Conservation (phyloP, 2,797 vertebrate genomes). For the Acipenser oxyrinchus region DNA sequence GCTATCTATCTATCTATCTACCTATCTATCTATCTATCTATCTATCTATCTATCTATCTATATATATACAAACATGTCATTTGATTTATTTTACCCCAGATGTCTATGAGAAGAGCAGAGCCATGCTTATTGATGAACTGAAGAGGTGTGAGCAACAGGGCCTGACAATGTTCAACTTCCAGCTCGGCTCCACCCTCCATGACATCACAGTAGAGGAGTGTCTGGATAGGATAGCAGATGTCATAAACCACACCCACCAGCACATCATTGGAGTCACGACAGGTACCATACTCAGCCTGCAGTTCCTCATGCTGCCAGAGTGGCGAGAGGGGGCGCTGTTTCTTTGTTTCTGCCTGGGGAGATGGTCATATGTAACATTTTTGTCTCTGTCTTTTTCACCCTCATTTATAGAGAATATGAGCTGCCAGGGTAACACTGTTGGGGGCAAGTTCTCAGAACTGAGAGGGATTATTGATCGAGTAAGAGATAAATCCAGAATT, state of each 20-base stretch:
- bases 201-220: conserved; percentile 55
- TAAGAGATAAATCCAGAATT: conserved; percentile 59
- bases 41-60: no score
- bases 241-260: conserved; percentile 63
- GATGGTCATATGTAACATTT: neutral
- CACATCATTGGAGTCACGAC: conserved; percentile 54
- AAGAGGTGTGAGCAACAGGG: conserved; percentile 60
- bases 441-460: conserved; percentile 62
- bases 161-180: conserved; percentile 61
- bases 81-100: no score
- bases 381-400: neutral
- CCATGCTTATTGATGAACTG: conserved; percentile 64
- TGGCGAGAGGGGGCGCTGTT: neutral
- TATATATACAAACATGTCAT: no score
- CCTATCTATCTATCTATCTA: no score
- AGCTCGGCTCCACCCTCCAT: conserved; percentile 61
- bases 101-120: conserved; percentile 63
- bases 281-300: conserved; percentile 37
- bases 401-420: conserved; percentile 70
- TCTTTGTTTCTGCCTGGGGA: neutral
- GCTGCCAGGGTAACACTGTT: conserved; percentile 64
- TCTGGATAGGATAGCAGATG: conserved; percentile 53
- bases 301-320: neutral
- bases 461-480: conserved; percentile 57
- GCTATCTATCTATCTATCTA: no score